Base-by-base conservation (phyloP, 2,888 invertebrate species). In the Elegia similella region DNA sequence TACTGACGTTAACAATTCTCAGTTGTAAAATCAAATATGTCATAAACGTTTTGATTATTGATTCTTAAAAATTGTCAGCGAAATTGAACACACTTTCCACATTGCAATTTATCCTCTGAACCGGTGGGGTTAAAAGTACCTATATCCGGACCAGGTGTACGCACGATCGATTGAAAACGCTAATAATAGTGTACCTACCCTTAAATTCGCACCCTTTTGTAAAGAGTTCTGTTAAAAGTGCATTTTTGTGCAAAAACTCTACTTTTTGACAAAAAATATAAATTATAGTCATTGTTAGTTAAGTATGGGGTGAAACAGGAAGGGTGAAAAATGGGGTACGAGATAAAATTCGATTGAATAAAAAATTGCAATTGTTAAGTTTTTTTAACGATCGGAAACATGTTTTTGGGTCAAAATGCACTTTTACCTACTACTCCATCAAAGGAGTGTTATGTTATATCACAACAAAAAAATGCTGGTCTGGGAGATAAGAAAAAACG, bases 161-260 rank as follows among this genome's bases (percentile, higher is more conserved):
- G 38, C 5, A n/a, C 42, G 23, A 46, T 46, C 17, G 46, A 29
- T 46, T 46, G 17, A 23, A 46, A 46, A 44, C 6, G 5, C 46
- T n/a, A 46, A 47, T 23, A 47, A 47, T 23, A 30, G 7, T 23
- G 47, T 15, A 30, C 30, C 6, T 15, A 47, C 47, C 29, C 47
- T 13, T 13, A 12, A 7, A 30, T 30, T 30, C 13, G 30, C 30
- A 47, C 47, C 47, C 47, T 47, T 44, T 47, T 47, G 30, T 47
- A 8, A 30, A 30, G n/a, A 38, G 38, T 10, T 10, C 38, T 38
- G 8, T 38, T 12, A 30, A 13, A 47, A 13, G 13, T 13, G n/a
- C 46, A 13, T 47, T 47, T 47, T 47, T 46, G 46, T n/a, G 47
- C 47, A 30, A 47, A 47, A 46, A 47, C 13, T 47, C 30, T 30